These are phyloP conservation scores for Tetragonisca angustula DNA, from an alignment of 2,888 invertebrate species.

Conservation along the genomic window DNA sequence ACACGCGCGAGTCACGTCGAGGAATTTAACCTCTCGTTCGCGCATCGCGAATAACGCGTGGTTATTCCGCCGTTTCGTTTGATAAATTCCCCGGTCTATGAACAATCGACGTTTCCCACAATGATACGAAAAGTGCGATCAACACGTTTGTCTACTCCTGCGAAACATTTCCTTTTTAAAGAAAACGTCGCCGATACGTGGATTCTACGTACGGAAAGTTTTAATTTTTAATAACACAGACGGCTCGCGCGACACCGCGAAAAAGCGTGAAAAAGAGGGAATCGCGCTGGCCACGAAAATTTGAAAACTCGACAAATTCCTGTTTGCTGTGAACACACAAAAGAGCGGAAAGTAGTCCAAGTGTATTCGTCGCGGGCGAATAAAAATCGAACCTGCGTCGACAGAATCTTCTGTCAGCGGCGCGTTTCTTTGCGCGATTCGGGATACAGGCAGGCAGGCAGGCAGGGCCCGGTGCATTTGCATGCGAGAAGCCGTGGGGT, in stretches of 20 bases:
- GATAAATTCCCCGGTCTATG: background rate
- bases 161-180: background rate
- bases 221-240: background rate
- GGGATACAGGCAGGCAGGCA: conserved; percentile 9
- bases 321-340: conserved; percentile 36
- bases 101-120: background rate
- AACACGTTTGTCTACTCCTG: background rate
- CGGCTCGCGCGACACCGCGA: background rate
- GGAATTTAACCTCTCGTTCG: background rate
- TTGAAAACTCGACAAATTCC: conserved; percentile 3
- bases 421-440: conserved; percentile 47
- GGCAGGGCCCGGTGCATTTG: conserved; percentile 36
- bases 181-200: no score
- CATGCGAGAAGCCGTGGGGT: conserved; percentile 26
- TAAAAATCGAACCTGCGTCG: conserved; percentile 39
- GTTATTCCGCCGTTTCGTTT: background rate
- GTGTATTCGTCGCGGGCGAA: conserved; percentile 38
- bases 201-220: background rate
- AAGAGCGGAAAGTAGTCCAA: conserved; percentile 34
- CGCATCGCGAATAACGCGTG: background rate
- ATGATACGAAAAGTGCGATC: background rate
- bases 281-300: conserved; percentile 2
- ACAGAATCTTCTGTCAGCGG: conserved; percentile 15
- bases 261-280: background rate
- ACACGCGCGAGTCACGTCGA: background rate